Evolutionary conservation across 2,113 vertebrate species (phyloP), one percentile per base, ranked within the genome.

Genomic region (Brachyhypopomus gauderio): DNA sequence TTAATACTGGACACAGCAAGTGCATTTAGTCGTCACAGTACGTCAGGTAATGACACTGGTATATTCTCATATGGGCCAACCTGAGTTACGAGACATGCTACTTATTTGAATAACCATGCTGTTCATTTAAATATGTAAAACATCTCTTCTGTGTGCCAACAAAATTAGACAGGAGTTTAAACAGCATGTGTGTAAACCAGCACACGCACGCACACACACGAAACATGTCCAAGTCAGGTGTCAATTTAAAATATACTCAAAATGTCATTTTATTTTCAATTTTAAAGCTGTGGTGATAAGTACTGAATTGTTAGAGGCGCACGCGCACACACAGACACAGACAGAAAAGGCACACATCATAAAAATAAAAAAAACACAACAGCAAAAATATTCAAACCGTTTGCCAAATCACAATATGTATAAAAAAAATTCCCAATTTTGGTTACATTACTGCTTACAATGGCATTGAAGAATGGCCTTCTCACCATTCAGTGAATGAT

Each of bases 271-370:
- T 72, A 66, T 83, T 86, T 85, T 81, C 81, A 83, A 77, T 55
- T 83, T 70, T 86, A 86, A 86, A 84, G 85, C 83, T 78, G 76
- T 38, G 41, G 76, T 75, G 70, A 76, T 58, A 69, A 81, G 59
- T 38, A 76, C 76, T 72, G 4, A 30, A 41, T 25, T 82, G 80
- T 89, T 89, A 78, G 78, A 87, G 36, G 74, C 79, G 74, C 60
- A 86, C 58, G 84, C 36, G 85, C 38, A 80, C 30, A 30, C 30
- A 30, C 30, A 30, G 2, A 30, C 30, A 30, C 2, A 30, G 30
- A 30, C 2, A 30, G 30, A 30, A 71, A 71, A 56, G 76, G 66
- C 60, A 84, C 36, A 64, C 74, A 45, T 70, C 70, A 81, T 63
- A 77, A 59, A 83, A 52, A 11, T 14, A 52, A 52, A 1, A 83